Evolutionary conservation across 2,113 vertebrate species (phyloP), one percentile per base, ranked within the genome.

Genomic region (Bos javanicus): DNA sequence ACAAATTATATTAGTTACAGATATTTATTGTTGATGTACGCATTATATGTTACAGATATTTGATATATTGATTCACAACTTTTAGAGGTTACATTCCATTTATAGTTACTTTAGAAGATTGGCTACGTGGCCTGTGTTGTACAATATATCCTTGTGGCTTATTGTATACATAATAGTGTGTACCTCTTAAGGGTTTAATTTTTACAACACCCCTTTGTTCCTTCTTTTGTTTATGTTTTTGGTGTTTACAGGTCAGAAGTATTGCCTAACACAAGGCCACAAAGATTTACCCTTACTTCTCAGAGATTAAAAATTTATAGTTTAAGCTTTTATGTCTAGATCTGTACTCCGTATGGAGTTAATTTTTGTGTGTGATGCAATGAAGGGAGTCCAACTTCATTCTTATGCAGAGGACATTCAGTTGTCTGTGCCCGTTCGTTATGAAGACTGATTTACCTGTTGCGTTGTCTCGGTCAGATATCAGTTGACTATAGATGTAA

Each of bases 381-480:
- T 71, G 4, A 64, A 67, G 4, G n/a, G 7, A 36, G 46, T 56
- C 23, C 74, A 74, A 3, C 36, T 94, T 93, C 21, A 83, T 90
- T 52, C 76, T 57, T 33, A 33, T 1, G 14, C 5, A 16, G n/a
- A 60, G n/a, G 33, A 48, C 28, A 3, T 82, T 43, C 19, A 39
- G 23, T 90, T 85, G 19, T 48, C 33, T 7, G 26, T 13, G 14
- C 76, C 64, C 19, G 13, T 78, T 83, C 97, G 23, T 90, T 87
- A 33, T 92, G 86, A 64, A 87, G 19, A 71, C 39, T 90, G 76
- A 25, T 33, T 71, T 87, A 15, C 59, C 59, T 57, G 5, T 81
- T 94, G 15, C 62, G 16, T 74, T 95, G 28, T 64, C 67, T 89
- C 92, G 57, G 76, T 95, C 48, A 95, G 83, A 60, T 93, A 86